Evolutionary conservation across 2,113 vertebrate species (phyloP), one percentile per base, ranked within the genome.

Genomic region (Thomomys bottae): DNA sequence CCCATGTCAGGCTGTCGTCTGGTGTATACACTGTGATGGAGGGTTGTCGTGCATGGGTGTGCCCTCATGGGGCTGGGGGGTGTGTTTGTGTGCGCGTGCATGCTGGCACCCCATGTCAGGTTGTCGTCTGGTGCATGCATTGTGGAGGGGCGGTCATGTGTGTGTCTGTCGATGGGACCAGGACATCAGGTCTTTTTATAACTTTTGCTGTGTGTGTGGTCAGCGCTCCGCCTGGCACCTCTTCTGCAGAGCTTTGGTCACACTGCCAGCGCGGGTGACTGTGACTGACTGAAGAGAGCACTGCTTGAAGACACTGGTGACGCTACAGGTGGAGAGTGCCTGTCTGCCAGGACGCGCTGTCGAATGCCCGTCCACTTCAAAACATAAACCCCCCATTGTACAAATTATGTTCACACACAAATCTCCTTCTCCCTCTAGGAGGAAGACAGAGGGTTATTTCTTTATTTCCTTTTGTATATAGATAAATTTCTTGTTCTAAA

Each of bases 381-480:
- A 24, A 30, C 73, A 26, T 3, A 8, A 30, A 6, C 12, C 42
- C 49, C 73, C n/a, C 4, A 0, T n/a, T 10, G 28, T 9, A 49
- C 21, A 26, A 66, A 21, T 23, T 18, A 11, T 66, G 64, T 34
- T 93, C 36, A 5, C 9, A 21, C 32, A 30, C 23, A 72, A 67
- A 36, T 73, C 80, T n/a, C n/a, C 21, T 78, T 20, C 18, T 66
- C 40, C 5, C 57, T 64, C 20, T 67, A 0, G 1, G 36, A 76
- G n/a, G 81, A 68, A 90, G 70, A 61, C 38, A 66, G 88, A 66
- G n/a, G 40, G n/a, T n/a, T 40, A 34, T 54, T 28, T 88, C 75
- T 91, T 89, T 54, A 54, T 61, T 63, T 45, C 42, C 77, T 67
- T 84, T 63, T 90, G 66, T 88, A 73, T 68, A 21, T 84, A 67